A percentile compares a stretch with the other conserved stretches of the same genome.
Conservation (phyloP, 2,113 vertebrate genomes). For the Tichodroma muraria region DNA sequence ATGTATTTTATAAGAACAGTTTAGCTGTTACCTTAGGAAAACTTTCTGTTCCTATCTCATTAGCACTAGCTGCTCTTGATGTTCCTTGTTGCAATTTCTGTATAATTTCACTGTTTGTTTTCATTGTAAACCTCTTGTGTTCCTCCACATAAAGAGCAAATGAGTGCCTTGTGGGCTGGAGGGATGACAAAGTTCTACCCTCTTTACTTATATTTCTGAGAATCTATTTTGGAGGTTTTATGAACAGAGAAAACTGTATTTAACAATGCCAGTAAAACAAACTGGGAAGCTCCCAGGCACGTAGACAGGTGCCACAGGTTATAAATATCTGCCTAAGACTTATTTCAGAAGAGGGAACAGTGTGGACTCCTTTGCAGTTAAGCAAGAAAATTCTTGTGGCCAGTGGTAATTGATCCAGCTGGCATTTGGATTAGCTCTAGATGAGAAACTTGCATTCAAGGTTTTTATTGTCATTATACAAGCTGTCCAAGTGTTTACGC, state of each 20-base stretch:
- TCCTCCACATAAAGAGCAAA: not conserved
- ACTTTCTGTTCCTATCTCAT: not conserved
- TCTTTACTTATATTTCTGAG: not conserved
- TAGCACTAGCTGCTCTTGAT: not conserved
- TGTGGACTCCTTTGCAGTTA: not conserved
- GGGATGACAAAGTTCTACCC: not conserved
- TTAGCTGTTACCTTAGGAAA: not conserved
- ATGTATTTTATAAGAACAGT: not conserved
- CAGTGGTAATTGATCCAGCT: not conserved
- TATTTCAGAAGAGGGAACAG: not conserved
- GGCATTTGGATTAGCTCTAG: not conserved
- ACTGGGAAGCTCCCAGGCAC: not conserved
- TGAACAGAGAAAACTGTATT: not conserved
- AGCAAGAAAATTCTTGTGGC: not conserved
- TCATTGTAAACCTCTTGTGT: not conserved
- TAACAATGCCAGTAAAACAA: slow-evolving; percentile 24
- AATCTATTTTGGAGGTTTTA: not conserved
- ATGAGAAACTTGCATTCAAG: not conserved
- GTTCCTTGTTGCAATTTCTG: not conserved
- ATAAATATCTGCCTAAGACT: slow-evolving; percentile 8
- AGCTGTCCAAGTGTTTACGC: not conserved
- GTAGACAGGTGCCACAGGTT: not conserved
- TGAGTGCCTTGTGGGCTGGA: not conserved
- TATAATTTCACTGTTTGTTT: not conserved
- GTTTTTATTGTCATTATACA: not conserved